These are phyloP conservation scores for Helogale parvula DNA, from an alignment of 2,113 vertebrate genomes.

Conservation along the genomic window DNA sequence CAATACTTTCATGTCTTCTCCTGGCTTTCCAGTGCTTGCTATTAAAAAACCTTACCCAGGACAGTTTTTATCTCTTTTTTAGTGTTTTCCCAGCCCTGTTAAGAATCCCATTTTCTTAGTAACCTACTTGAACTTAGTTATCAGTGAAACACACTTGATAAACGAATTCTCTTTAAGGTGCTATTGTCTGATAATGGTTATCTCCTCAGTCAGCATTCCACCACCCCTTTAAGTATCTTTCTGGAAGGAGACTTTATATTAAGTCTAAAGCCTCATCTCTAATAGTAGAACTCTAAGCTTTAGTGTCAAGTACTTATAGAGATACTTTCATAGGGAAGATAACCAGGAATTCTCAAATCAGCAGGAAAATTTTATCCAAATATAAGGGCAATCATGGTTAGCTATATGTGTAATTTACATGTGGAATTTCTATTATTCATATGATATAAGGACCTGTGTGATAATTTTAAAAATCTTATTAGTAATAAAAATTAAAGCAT, in stretches of 20 bases:
- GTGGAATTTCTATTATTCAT: not conserved
- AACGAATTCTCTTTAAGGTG: conserved; percentile 61
- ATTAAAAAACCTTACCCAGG: conserved; percentile 3
- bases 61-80: not conserved
- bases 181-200: conserved; percentile 63
- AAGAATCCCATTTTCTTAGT: conserved; percentile 57
- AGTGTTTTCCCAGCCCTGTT: conserved; percentile 7
- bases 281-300: conserved; percentile 54
- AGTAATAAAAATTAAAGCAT: conserved; percentile 25
- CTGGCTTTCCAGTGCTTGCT: not conserved
- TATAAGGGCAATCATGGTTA: not conserved
- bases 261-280: conserved; percentile 46
- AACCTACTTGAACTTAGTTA: conserved; percentile 59
- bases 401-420: not conserved
- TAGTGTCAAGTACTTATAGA: conserved; percentile 10
- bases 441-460: not conserved
- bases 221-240: not conserved
- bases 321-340: conserved; percentile 25
- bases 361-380: not conserved
- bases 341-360: conserved; percentile 20
- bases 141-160: conserved; percentile 53
- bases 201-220: not conserved
- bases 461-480: not conserved
- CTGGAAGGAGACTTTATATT: conserved; percentile 36
- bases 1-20: not conserved